phyloP scores from a whole-genome alignment of 1,140 invertebrate species.

The silkworm (Bombyx mori) region DNA sequence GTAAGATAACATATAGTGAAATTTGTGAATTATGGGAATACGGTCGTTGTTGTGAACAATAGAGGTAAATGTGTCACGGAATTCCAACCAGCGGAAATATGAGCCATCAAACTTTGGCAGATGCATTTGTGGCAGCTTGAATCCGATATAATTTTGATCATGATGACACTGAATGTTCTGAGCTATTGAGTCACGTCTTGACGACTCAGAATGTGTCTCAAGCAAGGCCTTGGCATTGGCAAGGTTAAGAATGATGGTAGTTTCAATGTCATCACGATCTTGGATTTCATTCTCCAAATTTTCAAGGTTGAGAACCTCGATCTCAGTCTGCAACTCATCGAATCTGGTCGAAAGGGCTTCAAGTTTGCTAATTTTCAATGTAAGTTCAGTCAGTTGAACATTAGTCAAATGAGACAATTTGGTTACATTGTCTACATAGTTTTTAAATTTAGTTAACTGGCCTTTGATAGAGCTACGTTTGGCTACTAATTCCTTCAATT shows the following conservation, averaged over 20 bases:
- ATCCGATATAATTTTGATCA: constrained; percentile 10
- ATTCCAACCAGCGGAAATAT: constrained; percentile 36
- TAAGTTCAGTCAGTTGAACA: constrained; percentile 23
- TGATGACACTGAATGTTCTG: constrained; percentile 4
- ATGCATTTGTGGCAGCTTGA: constrained; percentile 31
- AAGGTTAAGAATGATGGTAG: constrained; percentile 21
- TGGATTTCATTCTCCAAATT: constrained; percentile 18
- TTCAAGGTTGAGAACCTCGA: constrained; percentile 13
- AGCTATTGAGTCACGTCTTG: constrained; percentile 1
- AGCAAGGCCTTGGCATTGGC: constrained; percentile 17
- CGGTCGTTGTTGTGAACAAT: constrained; percentile 21
- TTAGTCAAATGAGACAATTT: constrained; percentile 10
- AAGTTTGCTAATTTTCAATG: constrained; percentile 23
- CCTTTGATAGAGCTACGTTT: constrained; percentile 5
- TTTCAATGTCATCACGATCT: constrained; percentile 18
- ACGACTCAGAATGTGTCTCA: constrained; percentile 5
- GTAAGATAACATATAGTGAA: constrained; percentile 16
- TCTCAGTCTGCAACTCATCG: constrained; percentile 23
- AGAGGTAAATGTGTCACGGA: constrained; percentile 32
- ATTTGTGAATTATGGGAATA: constrained; percentile 15
- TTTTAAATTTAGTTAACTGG: constrained; percentile 29
- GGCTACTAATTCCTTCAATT: constrained; percentile 16
- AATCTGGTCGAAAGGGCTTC: constrained; percentile 21
- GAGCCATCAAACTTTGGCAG: constrained; percentile 32
- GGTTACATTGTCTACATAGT: constrained; percentile 18